Conservation (phyloP, 23 tunicate species). For the Halocynthia aurantium region DNA sequence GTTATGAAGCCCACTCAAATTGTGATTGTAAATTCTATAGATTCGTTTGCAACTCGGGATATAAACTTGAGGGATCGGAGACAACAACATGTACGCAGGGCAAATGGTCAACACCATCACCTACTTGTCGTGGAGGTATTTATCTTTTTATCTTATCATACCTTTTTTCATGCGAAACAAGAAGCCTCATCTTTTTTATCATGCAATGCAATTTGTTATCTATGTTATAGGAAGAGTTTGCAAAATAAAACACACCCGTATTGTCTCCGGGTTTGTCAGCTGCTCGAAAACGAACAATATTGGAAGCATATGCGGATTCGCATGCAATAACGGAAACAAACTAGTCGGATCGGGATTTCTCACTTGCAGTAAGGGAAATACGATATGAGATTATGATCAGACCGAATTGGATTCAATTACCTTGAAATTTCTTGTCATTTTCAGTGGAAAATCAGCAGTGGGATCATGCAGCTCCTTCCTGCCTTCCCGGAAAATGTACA, state of each 20-base stretch:
- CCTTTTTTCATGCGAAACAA: not conserved
- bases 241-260: not conserved
- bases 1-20: no score
- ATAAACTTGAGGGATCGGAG: not conserved
- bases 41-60: not conserved
- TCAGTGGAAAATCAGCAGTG: not conserved
- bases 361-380: slow-evolving; percentile 7
- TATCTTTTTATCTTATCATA: not conserved
- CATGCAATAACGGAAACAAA: slow-evolving; percentile 10
- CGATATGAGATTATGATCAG: not conserved
- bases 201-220: not conserved
- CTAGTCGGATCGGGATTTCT: not conserved
- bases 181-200: not conserved
- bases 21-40: not conserved
- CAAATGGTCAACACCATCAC: slow-evolving; percentile 5
- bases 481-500: slow-evolving; percentile 12
- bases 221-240: slow-evolving; percentile 16
- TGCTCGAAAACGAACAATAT: slow-evolving; percentile 20
- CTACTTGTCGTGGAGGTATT: not conserved
- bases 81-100: not conserved
- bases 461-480: not conserved
- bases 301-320: slow-evolving; percentile 25
- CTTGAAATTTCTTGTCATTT: not conserved
- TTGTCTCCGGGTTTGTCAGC: slow-evolving; percentile 2
- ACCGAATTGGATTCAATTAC: not conserved